phyloP scores from a whole-genome alignment of 92 coral and sea anemone species.

The Isaurus tuberculatus region DNA sequence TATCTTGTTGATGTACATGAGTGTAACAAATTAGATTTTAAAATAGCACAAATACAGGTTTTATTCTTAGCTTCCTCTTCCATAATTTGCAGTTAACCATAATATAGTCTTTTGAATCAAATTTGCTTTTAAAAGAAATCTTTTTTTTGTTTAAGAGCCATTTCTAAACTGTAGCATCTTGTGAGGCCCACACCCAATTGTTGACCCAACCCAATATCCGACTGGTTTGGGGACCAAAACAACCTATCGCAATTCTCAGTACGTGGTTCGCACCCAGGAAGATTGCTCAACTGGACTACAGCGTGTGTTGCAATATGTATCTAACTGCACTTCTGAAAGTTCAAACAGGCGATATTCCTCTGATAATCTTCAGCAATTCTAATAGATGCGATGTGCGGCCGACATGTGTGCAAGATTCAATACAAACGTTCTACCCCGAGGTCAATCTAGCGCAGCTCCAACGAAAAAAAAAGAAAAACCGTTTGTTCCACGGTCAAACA shows the following conservation, averaged over 20 bases:
- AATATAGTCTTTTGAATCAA: too few relatives aligned
- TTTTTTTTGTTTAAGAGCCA: background rate
- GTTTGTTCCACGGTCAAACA: constrained; percentile 23
- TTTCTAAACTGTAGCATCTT: background rate
- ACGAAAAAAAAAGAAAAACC: constrained; percentile 30
- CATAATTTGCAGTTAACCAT: background rate
- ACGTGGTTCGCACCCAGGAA: background rate
- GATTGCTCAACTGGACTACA: constrained; percentile 31
- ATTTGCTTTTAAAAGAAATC: background rate
- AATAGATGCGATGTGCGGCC: background rate
- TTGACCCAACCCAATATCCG: constrained; percentile 45
- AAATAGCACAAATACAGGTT: too few relatives aligned
- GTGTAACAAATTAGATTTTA: too few relatives aligned
- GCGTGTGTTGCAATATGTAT: constrained; percentile 5
- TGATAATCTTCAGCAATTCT: background rate
- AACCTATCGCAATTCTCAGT: constrained; percentile 13
- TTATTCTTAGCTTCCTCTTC: background rate
- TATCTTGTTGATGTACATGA: too few relatives aligned
- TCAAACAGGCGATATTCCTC: constrained; percentile 11
- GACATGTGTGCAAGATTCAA: constrained; percentile 20
- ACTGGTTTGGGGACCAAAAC: constrained; percentile 46
- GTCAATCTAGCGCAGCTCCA: constrained; percentile 30
- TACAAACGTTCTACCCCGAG: constrained; percentile 26
- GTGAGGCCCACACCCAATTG: constrained; percentile 38
- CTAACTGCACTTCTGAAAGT: background rate